Evolutionary conservation across 2,888 invertebrate genomes (phyloP).

Genomic region (Autographa gamma): DNA sequence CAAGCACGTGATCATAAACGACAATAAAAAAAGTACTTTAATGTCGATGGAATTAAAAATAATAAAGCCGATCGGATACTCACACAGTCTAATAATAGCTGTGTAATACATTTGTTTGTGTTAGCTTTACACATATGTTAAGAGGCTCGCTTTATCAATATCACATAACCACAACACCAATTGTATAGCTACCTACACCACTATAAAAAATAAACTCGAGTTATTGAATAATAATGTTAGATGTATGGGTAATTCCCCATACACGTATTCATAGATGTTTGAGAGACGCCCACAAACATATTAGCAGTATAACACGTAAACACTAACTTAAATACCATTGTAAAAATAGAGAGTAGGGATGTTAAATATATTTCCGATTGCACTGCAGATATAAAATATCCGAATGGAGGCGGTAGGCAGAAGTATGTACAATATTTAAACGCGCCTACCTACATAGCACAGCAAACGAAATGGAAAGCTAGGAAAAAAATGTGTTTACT

Average conservation of each 20-base stretch:
- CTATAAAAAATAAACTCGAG: slow-evolving; percentile 33
- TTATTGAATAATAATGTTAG: slow-evolving; percentile 40
- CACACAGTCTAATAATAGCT: slow-evolving; percentile 30
- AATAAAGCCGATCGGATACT: slow-evolving; percentile 39
- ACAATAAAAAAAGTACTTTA: slow-evolving; percentile 36
- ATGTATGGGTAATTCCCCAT: slow-evolving; percentile 54
- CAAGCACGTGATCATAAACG: slow-evolving; percentile 44
- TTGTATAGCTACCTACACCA: slow-evolving; percentile 36
- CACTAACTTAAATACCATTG: slow-evolving; percentile 32
- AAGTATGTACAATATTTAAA: slow-evolving; percentile 6
- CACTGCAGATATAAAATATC: slow-evolving; percentile 44
- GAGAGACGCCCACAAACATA: slow-evolving; percentile 55
- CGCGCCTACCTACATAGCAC: slow-evolving; percentile 25
- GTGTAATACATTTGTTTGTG: slow-evolving; percentile 20
- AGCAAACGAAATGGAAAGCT: slow-evolving; percentile 49
- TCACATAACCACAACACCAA: slow-evolving; percentile 28
- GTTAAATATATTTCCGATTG: slow-evolving; percentile 48
- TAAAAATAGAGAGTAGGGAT: slow-evolving; percentile 59
- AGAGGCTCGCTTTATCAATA: slow-evolving; percentile 48
- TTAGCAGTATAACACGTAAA: slow-evolving; percentile 51
- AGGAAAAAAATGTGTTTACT: slow-evolving; percentile 44
- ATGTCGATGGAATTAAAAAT: slow-evolving; percentile 50
- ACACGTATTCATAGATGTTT: slow-evolving; percentile 32
- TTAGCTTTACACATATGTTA: slow-evolving; percentile 31
- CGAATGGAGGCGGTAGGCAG: slow-evolving; percentile 40